Evolutionary conservation across 2,113 vertebrate species (phyloP).

Genomic region (Nipponia nippon): DNA sequence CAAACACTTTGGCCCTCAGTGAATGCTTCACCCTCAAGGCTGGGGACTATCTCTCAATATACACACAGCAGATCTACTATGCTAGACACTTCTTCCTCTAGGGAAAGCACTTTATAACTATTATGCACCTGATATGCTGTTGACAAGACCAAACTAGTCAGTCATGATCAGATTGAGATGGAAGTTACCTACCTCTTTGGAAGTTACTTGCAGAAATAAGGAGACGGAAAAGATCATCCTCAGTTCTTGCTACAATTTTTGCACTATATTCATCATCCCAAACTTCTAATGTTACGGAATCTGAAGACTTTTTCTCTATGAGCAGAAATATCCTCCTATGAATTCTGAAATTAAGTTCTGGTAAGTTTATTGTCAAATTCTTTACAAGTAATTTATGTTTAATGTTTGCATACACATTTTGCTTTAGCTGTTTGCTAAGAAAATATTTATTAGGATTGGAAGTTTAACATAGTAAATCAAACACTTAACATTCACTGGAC

Average conservation of each 20-base stretch:
- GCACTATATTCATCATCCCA: neutral
- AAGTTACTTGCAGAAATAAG: neutral
- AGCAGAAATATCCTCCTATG: slow-evolving; percentile 16
- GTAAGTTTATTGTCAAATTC: slow-evolving; percentile 30
- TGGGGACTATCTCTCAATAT: neutral
- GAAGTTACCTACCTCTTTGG: neutral
- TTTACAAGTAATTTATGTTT: slow-evolving; percentile 12
- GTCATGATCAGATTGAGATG: neutral
- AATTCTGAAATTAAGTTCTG: slow-evolving; percentile 18
- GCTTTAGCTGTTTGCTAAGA: slow-evolving; percentile 66
- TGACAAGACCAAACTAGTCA: neutral
- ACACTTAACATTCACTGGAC: slow-evolving; percentile 67
- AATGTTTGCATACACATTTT: slow-evolving; percentile 15
- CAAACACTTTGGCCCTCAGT: neutral
- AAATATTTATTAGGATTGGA: slow-evolving; percentile 71
- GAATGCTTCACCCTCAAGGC: neutral
- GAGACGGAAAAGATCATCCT: neutral
- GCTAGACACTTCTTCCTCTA: neutral
- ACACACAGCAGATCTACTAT: neutral
- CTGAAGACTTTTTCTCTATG: neutral
- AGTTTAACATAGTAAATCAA: slow-evolving; percentile 70
- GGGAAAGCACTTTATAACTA: neutral
- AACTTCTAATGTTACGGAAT: neutral
- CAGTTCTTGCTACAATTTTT: neutral
- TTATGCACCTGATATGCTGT: neutral